These are phyloP conservation scores for Drosophila phalerata DNA, from an alignment of 2,888 invertebrate genomes.

Conservation along the genomic window DNA sequence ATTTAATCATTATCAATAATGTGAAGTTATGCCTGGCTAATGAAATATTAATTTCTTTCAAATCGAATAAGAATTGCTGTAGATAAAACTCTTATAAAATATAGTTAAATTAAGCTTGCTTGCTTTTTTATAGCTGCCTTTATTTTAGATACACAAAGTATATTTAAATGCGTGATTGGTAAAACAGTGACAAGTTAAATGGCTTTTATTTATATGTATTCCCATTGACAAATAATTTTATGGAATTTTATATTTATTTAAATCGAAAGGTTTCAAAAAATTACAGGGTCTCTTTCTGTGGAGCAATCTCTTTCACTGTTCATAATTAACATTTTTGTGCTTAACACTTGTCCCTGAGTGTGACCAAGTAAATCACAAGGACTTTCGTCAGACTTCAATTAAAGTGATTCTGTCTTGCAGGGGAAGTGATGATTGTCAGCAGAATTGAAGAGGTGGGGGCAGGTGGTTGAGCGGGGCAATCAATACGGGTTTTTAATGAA, in stretches of 20 bases:
- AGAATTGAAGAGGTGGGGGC: background rate
- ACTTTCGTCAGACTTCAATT: constrained; percentile 32
- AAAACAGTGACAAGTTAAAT: background rate
- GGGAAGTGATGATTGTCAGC: constrained; percentile 2
- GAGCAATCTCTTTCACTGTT: background rate
- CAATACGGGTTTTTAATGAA: constrained; percentile 79
- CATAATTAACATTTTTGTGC: constrained; percentile 21
- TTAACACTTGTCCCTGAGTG: constrained; percentile 14
- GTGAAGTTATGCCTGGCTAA: background rate
- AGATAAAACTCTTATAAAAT: too few relatives aligned
- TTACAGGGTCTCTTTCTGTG: background rate
- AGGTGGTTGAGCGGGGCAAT: constrained; percentile 46
- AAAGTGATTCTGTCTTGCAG: constrained; percentile 17
- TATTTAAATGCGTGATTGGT: background rate
- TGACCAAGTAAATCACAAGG: constrained; percentile 52
- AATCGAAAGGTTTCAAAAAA: background rate
- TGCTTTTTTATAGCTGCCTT: too few relatives aligned
- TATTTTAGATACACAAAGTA: background rate
- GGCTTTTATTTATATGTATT: constrained; percentile 25
- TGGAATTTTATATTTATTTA: too few relatives aligned
- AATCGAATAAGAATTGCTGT: too few relatives aligned
- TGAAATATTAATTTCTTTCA: constrained; percentile 15
- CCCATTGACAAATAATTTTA: too few relatives aligned
- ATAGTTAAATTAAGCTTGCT: too few relatives aligned
- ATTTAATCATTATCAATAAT: background rate